A percentile compares a stretch with the other conserved stretches of the same genome.
phyloP scores from a whole-genome alignment of 2,113 vertebrate species.

The Edolisoma coerulescens region DNA sequence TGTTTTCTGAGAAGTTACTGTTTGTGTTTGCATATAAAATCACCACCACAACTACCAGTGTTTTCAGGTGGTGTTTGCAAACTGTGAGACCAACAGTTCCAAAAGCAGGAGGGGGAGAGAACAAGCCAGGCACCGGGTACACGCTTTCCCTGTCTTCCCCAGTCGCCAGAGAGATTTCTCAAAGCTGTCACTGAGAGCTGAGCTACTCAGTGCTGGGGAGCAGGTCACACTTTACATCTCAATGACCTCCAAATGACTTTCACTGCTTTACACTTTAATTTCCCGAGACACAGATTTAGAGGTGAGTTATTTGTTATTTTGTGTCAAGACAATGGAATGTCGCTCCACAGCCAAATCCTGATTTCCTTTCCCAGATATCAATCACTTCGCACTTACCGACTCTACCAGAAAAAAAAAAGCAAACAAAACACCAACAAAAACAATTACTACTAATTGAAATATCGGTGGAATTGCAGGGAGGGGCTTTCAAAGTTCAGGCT shows the following conservation, averaged over 20 bases:
- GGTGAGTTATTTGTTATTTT: constrained; percentile 42
- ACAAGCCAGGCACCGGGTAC: not conserved
- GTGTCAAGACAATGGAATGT: constrained; percentile 54
- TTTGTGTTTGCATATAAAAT: not conserved
- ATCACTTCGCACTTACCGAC: constrained; percentile 32
- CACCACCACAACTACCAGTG: not conserved
- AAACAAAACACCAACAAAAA: not conserved
- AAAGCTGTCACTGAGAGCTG: not conserved
- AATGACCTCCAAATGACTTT: constrained; percentile 50
- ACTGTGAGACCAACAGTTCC: not conserved
- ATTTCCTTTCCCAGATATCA: constrained; percentile 57
- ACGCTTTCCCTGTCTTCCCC: not conserved
- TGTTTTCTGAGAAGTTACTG: not conserved
- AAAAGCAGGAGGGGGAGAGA: not conserved
- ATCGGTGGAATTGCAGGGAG: not conserved
- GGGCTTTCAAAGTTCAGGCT: not conserved
- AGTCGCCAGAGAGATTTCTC: not conserved
- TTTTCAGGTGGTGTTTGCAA: not conserved
- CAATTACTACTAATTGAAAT: constrained; percentile 9
- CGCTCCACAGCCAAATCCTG: not conserved
- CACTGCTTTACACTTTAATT: constrained; percentile 50
- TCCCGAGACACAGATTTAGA: constrained; percentile 30
- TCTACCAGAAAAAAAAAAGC: not conserved
- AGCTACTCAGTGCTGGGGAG: not conserved
- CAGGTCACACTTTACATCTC: not conserved